Conservation (phyloP, 1,140 invertebrate species). For the Himalopsyche phryganea region DNA sequence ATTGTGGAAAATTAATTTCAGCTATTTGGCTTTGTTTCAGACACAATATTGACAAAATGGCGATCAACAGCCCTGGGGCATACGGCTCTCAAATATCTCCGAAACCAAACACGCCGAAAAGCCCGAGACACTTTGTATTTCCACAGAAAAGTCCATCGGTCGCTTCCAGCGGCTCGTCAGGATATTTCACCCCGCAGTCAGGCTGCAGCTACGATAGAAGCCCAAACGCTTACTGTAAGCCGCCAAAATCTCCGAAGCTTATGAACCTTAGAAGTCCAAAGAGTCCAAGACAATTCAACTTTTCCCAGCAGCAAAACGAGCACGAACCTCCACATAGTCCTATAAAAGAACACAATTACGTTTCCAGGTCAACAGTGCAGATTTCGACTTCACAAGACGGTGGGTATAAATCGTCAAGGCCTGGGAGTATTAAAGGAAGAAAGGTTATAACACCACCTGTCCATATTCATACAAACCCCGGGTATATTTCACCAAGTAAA, state of each 20-base stretch:
- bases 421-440: slow-evolving; percentile 7
- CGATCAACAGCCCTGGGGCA: slow-evolving; percentile 50
- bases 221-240: slow-evolving; percentile 35
- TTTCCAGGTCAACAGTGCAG: slow-evolving; percentile 2
- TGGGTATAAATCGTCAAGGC: slow-evolving; percentile 2
- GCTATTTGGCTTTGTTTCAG: too few species aligned
- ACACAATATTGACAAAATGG: slow-evolving; percentile 38
- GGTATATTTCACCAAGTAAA: slow-evolving; percentile 50
- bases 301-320: slow-evolving; percentile 40
- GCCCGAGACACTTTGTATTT: slow-evolving; percentile 49
- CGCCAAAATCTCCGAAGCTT: slow-evolving; percentile 45
- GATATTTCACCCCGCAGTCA: slow-evolving; percentile 51
- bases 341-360: background rate
- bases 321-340: background rate
- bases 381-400: background rate
- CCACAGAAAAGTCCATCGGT: slow-evolving; percentile 52
- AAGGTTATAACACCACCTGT: slow-evolving; percentile 45
- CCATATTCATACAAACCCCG: slow-evolving; percentile 51
- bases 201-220: slow-evolving; percentile 51
- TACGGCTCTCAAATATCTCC: slow-evolving; percentile 47
- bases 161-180: slow-evolving; percentile 49
- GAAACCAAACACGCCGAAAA: slow-evolving; percentile 50
- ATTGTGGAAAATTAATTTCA: too few species aligned
- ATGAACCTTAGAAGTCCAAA: slow-evolving; percentile 45
- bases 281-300: slow-evolving; percentile 50